Base-by-base conservation (phyloP, 2,113 vertebrate genomes). In the Corapipo altera region DNA sequence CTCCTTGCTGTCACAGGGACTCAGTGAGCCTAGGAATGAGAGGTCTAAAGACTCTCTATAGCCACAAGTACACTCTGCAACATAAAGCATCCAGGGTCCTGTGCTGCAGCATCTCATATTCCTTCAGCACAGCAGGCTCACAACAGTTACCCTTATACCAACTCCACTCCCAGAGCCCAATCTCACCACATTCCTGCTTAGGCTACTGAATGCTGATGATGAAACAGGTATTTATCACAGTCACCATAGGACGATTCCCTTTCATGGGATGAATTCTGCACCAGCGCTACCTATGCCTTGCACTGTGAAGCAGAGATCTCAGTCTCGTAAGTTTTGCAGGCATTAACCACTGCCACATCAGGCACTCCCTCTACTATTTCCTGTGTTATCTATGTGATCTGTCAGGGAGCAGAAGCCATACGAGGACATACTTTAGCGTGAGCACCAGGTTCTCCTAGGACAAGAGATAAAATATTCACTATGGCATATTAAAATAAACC, bases 401-500 rank as follows among this genome's bases (percentile, higher is more conserved):
- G 20, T 20, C 37, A 76, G 35, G 41, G 30, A 74, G 41, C 51
- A 95, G 52, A 86, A 92, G 69, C 33, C 76, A n/a, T 20, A 8
- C 52, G 59, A 95, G 69, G 65, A 35, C 51, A 71, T 74, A 37
- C 51, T 88, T 84, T 77, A 92, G 19, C 1, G 0, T 41, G 48
- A 89, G 39, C n/a, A 92, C 21, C 69, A 51, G 37, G 21, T 84
- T 86, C 15, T 52, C 30, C 44, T 86, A 67, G 43, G 41, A 80
- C 49, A 77, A 81, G 57, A 89, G 66, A 90, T 57, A 20, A 93
- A 91, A 93, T 66, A 86, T 69, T 92, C 49, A 23, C 73, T 64
- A n/a, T 69, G 94, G 85, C 95, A 87, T 95, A 78, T 51, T 78
- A 95, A 95, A 96, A 96, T 86, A 97, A 97, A 95, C 80, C 80